Percentiles rank a stretch among this genome's conserved stretches.
phyloP scores from a whole-genome alignment of 2,888 invertebrate species.

The Drosophila testacea region DNA sequence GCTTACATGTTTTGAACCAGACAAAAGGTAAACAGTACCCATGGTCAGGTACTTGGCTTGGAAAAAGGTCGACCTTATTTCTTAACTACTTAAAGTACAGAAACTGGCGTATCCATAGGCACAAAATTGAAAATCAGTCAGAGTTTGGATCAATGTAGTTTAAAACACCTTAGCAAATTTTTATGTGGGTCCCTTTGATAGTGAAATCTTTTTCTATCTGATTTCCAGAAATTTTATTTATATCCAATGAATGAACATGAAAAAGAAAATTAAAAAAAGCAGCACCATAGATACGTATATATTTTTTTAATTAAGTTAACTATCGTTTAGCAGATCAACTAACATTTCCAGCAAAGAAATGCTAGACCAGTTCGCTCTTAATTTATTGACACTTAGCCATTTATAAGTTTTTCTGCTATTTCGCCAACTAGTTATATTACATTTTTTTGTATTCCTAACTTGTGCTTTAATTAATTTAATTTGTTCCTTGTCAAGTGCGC shows the following conservation, averaged over 20 bases:
- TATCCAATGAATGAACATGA: too few relatives aligned
- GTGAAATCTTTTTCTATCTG: too few relatives aligned
- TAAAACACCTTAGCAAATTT: background rate
- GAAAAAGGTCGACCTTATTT: background rate
- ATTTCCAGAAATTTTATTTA: too few relatives aligned
- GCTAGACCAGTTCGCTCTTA: background rate
- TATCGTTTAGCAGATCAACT: too few relatives aligned
- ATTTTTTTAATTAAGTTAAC: too few relatives aligned
- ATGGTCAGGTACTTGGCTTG: background rate
- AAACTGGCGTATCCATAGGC: background rate
- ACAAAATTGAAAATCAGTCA: background rate
- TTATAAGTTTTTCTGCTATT: background rate
- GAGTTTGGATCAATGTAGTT: background rate
- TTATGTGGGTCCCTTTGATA: too few relatives aligned
- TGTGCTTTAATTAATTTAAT: slow-evolving; percentile 5
- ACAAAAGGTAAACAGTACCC: slow-evolving; percentile 23
- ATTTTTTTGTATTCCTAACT: slow-evolving; percentile 3
- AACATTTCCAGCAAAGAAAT: too few relatives aligned
- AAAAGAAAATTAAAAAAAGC: too few relatives aligned
- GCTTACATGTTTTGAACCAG: slow-evolving; percentile 27
- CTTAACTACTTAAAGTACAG: too few relatives aligned
- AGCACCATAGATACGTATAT: too few relatives aligned
- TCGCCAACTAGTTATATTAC: background rate
- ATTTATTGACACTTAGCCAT: background rate
- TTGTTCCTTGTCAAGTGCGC: background rate